Percentiles rank a stretch among this genome's conserved stretches.
Conservation (phyloP, 2,113 vertebrate genomes). For the Copsychus sechellarum region DNA sequence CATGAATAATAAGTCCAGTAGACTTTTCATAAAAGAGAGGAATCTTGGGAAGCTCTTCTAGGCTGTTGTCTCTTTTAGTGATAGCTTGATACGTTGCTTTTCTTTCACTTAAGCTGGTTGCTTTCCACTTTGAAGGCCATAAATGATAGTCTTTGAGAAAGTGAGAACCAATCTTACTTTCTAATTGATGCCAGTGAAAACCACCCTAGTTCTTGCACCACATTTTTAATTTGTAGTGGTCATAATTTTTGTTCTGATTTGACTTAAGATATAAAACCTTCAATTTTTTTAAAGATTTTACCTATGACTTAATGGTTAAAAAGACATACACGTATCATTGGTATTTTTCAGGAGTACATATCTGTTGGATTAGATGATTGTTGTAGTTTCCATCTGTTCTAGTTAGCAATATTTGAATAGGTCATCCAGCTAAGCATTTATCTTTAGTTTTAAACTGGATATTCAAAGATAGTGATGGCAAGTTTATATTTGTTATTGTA, state of each 20-base stretch:
- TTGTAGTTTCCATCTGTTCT: not conserved
- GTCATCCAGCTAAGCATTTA: not conserved
- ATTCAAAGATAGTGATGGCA: not conserved
- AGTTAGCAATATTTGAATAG: not conserved
- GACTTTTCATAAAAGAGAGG: not conserved
- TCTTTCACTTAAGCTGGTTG: not conserved
- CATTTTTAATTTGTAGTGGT: not conserved
- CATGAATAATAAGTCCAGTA: not conserved
- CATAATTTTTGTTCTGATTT: not conserved
- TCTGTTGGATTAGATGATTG: not conserved
- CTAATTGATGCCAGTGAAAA: not conserved
- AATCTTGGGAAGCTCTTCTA: not conserved
- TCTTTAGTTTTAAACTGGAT: not conserved
- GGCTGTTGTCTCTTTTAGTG: not conserved
- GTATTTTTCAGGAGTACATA: not conserved
- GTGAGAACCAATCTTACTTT: not conserved
- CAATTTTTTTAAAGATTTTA: not conserved
- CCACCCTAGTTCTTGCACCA: not conserved
- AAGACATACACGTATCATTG: accelerated
- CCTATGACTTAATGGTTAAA: not conserved
- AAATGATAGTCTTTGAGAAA: not conserved
- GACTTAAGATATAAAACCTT: accelerated
- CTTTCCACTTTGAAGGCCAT: not conserved
- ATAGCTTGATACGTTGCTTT: accelerated
- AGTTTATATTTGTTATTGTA: not conserved